Evolutionary conservation across 1,140 invertebrate species (phyloP).

Genomic region (Brachionus plicatilis): DNA sequence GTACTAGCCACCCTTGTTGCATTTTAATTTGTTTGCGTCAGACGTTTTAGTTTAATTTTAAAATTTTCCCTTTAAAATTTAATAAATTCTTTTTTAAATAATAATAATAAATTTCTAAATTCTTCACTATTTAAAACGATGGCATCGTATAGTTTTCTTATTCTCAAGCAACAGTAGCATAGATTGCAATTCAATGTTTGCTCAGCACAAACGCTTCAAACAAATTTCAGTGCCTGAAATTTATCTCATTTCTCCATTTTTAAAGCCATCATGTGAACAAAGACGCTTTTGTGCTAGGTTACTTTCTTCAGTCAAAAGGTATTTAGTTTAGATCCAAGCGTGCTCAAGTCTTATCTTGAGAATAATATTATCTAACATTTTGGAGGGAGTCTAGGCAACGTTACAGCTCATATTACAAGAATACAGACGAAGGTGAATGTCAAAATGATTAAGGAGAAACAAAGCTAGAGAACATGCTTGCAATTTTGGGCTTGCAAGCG

Average conservation of each 20-base stretch:
- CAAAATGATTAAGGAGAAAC: background rate
- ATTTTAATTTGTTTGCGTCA: background rate
- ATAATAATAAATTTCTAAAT: conserved; percentile 31
- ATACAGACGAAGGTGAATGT: background rate
- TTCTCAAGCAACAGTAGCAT: background rate
- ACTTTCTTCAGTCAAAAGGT: background rate
- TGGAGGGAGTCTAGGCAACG: conserved; percentile 20
- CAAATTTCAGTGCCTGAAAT: background rate
- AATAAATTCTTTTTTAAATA: background rate
- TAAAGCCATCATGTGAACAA: background rate
- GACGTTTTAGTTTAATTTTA: background rate
- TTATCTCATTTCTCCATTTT: background rate
- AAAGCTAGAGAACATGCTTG: background rate
- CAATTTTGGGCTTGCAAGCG: conserved; percentile 12
- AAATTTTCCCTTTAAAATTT: background rate
- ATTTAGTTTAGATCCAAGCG: background rate
- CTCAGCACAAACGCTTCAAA: background rate
- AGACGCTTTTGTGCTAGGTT: background rate
- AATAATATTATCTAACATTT: background rate
- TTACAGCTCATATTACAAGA: background rate
- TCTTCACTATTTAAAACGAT: conserved; percentile 16
- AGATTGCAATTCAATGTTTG: background rate
- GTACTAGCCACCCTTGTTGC: background rate
- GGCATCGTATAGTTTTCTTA: background rate
- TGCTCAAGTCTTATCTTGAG: background rate